These are phyloP conservation scores for Silurus meridionalis DNA, from an alignment of 2,113 vertebrate genomes.

Conservation along the genomic window DNA sequence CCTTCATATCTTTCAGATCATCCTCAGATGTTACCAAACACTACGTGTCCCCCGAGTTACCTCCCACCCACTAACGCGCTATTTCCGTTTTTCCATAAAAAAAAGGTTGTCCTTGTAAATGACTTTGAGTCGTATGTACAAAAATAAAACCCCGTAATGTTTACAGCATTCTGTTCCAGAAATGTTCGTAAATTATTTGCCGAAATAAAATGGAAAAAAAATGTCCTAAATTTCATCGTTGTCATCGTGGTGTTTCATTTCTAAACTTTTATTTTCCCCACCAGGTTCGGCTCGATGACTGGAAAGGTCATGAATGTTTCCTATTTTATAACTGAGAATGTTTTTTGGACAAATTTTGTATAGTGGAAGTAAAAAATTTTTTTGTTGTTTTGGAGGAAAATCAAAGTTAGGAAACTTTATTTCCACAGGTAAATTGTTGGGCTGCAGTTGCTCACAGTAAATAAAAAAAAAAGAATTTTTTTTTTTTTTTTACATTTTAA, in stretches of 20 bases:
- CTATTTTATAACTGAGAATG: no score
- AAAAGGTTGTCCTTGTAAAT: background rate
- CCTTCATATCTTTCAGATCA: background rate
- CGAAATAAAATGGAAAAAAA: constrained; percentile 15
- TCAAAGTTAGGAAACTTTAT: no score
- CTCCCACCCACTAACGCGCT: background rate
- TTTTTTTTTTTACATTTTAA: no score
- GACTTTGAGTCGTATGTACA: background rate
- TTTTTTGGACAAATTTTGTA: no score
- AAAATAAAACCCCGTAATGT: background rate
- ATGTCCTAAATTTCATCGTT: background rate
- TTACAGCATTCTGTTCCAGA: constrained; percentile 27
- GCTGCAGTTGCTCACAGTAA: no score
- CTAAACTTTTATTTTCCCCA: background rate
- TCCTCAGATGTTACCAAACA: background rate
- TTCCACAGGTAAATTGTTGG: no score
- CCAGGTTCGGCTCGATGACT: no score
- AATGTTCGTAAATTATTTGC: constrained; percentile 36
- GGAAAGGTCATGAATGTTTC: no score
- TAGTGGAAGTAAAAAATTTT: no score
- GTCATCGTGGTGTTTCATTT: background rate
- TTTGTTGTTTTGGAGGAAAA: no score
- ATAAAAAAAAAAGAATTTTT: no score
- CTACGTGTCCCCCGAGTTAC: background rate
- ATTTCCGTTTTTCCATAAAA: background rate